phyloP scores from a whole-genome alignment of 2,113 vertebrate species.

The Muscicapa adusta region DNA sequence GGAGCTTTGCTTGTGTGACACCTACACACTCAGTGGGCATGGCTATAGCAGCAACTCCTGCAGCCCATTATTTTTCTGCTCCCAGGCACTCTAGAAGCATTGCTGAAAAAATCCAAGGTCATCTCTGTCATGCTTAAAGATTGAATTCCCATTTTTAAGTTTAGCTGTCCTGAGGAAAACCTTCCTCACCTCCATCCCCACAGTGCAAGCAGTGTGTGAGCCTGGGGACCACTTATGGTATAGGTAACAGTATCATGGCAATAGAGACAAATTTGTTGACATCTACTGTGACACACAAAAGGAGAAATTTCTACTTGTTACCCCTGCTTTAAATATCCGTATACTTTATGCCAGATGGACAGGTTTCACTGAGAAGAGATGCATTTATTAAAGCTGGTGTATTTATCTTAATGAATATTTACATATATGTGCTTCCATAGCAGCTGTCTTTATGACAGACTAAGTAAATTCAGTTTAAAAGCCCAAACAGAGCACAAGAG shows the following conservation, averaged over 20 bases:
- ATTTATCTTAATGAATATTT: neutral
- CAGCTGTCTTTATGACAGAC: neutral
- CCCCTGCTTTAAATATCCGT: neutral
- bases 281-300: neutral
- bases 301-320: neutral
- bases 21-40: fast-evolving
- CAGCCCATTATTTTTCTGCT: fast-evolving
- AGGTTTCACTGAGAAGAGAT: neutral
- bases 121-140: neutral
- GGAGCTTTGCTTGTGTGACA: neutral
- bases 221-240: neutral
- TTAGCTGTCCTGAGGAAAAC: neutral
- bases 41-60: fast-evolving
- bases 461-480: neutral
- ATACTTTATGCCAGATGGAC: neutral
- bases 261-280: neutral
- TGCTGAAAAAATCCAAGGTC: neutral
- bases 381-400: neutral
- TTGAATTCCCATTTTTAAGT: neutral
- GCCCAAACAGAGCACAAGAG: neutral
- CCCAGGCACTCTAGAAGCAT: neutral
- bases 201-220: neutral
- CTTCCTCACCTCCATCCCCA: neutral
- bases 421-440: neutral
- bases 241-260: neutral